Conservation (phyloP, 2,888 invertebrate species). For the Harpalus rufipes region DNA sequence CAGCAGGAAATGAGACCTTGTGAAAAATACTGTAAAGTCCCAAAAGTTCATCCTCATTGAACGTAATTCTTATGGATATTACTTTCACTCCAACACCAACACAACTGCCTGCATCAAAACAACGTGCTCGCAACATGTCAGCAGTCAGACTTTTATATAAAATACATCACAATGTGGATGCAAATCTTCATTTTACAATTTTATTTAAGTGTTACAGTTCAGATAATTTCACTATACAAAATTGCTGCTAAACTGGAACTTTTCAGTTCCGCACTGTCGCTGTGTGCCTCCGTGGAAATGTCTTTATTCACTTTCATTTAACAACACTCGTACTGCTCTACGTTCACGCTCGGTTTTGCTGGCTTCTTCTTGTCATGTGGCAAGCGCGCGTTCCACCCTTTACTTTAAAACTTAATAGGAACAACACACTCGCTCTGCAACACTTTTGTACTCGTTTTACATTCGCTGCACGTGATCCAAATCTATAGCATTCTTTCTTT, state of each 20-base stretch:
- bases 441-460: neutral
- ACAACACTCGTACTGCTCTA: slow-evolving; percentile 15
- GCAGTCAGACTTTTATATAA: slow-evolving; percentile 72
- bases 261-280: slow-evolving; percentile 43
- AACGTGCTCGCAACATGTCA: slow-evolving; percentile 68
- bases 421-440: slow-evolving; percentile 31
- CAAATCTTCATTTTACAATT: slow-evolving; percentile 69
- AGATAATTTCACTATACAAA: slow-evolving; percentile 75
- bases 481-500: too few species aligned
- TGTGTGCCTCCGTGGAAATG: slow-evolving; percentile 35
- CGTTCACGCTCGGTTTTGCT: slow-evolving; percentile 26
- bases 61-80: slow-evolving; percentile 70
- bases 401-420: slow-evolving; percentile 50
- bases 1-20: slow-evolving; percentile 71
- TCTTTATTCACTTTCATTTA: slow-evolving; percentile 42
- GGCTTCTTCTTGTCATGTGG: neutral
- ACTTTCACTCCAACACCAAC: slow-evolving; percentile 76
- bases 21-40: slow-evolving; percentile 73
- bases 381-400: slow-evolving; percentile 39
- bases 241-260: slow-evolving; percentile 74
- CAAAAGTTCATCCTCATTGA: slow-evolving; percentile 68
- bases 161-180: slow-evolving; percentile 75
- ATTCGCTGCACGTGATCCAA: neutral
- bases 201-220: slow-evolving; percentile 66
- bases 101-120: slow-evolving; percentile 73